A percentile compares a stretch with the other conserved stretches of the same genome.
These are phyloP conservation scores for Pyrgus malvae DNA, from an alignment of 2,888 invertebrate genomes.

Conservation along the genomic window DNA sequence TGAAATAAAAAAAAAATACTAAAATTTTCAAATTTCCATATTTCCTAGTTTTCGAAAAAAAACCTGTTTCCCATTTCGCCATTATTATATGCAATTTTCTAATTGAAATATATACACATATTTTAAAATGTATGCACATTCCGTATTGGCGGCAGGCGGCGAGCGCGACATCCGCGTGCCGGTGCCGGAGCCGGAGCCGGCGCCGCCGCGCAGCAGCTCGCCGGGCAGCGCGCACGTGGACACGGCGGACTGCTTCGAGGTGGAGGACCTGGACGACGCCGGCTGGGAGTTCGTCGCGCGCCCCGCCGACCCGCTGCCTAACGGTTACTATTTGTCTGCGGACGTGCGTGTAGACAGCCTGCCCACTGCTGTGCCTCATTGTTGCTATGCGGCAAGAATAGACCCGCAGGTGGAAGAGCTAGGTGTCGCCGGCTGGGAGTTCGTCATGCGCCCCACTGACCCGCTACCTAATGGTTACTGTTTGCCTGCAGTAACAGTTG, in stretches of 20 bases:
- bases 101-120: background rate
- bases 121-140: background rate
- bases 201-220: slow-evolving; percentile 34
- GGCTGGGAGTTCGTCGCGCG: slow-evolving; percentile 74
- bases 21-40: no score
- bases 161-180: slow-evolving; percentile 55
- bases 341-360: no score
- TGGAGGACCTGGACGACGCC: slow-evolving; percentile 74
- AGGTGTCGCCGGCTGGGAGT: slow-evolving; percentile 76
- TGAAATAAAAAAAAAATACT: no score
- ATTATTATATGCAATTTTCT: no score
- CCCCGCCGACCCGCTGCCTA: slow-evolving; percentile 68
- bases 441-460: slow-evolving; percentile 65
- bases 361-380: no score
- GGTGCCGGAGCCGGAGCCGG: slow-evolving; percentile 34
- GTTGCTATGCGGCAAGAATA: no score
- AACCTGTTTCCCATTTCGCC: no score
- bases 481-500: no score
- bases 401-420: slow-evolving; percentile 78
- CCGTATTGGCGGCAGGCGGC: slow-evolving; percentile 49
- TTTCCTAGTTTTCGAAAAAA: no score
- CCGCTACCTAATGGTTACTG: slow-evolving; percentile 64
- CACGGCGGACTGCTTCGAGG: slow-evolving; percentile 77
- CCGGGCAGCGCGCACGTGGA: slow-evolving; percentile 48
- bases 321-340: slow-evolving; percentile 52